Conservation (phyloP, 2,888 invertebrate genomes). For the Drosophila bunnanda region DNA sequence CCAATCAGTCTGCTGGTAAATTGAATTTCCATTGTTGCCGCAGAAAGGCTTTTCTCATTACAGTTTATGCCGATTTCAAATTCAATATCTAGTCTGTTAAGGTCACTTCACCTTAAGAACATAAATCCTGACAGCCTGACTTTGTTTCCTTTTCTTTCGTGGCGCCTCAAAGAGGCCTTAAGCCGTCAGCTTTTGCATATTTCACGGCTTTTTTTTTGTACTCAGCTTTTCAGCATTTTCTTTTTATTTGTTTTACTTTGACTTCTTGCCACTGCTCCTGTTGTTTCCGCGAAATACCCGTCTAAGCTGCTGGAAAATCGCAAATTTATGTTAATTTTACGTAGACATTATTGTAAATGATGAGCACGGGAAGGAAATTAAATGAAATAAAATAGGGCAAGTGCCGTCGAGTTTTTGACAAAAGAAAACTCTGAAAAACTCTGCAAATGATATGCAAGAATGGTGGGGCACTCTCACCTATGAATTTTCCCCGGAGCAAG, state of each 20-base stretch:
- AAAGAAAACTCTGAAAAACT: constrained; percentile 31
- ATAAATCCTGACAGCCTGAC: constrained; percentile 33
- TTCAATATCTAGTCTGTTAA: constrained; percentile 27
- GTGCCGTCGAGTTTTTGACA: constrained; percentile 43
- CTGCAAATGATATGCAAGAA: constrained; percentile 47
- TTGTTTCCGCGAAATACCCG: constrained; percentile 29
- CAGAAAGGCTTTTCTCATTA: constrained; percentile 17
- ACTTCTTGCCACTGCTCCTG: constrained; percentile 13
- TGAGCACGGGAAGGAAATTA: constrained; percentile 68
- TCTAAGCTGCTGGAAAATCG: constrained; percentile 71
- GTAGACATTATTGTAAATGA: constrained; percentile 70
- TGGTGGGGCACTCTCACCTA: constrained; percentile 11
- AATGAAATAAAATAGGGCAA: constrained; percentile 63
- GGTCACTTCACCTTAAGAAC: constrained; percentile 30
- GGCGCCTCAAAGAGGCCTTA: constrained; percentile 49
- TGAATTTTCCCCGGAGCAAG: neutral
- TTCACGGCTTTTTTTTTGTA: constrained; percentile 27
- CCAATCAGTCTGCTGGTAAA: constrained; percentile 21
- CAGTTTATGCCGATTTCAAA: neutral
- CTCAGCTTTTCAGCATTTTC: constrained; percentile 17
- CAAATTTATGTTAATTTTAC: constrained; percentile 77
- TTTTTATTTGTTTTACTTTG: constrained; percentile 54
- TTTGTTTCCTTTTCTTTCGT: constrained; percentile 7
- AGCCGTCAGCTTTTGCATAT: constrained; percentile 57
- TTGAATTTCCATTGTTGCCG: constrained; percentile 12